Evolutionary conservation across 2,888 invertebrate genomes (phyloP).

Genomic region (Erpobdella octoculata): DNA sequence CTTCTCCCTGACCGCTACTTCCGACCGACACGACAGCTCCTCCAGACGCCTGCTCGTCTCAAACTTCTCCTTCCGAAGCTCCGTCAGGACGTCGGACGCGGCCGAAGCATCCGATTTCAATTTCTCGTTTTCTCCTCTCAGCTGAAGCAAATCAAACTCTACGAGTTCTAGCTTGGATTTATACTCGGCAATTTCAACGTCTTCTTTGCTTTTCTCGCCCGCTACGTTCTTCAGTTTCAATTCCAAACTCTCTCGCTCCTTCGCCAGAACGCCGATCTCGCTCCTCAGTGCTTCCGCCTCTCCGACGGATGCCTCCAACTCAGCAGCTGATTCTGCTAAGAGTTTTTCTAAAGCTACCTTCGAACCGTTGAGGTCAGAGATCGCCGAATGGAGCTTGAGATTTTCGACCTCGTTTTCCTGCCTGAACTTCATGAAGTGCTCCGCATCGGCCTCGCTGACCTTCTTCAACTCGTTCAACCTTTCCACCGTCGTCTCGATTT

Average conservation of each 20-base stretch:
- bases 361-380: background rate
- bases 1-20: background rate
- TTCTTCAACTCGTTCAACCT: background rate
- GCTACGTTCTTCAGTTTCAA: background rate
- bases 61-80: background rate
- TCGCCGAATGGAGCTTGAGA: background rate
- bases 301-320: background rate
- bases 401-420: background rate
- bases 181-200: background rate
- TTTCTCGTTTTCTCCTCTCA: background rate
- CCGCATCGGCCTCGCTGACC: background rate
- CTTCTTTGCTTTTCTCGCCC: background rate
- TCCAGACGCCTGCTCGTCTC: background rate
- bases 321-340: background rate
- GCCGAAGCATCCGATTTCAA: background rate
- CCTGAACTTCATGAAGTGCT: background rate
- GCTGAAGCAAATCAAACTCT: slow-evolving; percentile 3
- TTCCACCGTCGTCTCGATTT: background rate
- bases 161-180: background rate
- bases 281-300: background rate
- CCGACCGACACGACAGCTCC: background rate
- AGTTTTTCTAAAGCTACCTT: background rate
- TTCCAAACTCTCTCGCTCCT: background rate
- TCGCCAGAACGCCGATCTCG: background rate
- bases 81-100: no score